Evolutionary conservation across 2,113 vertebrate species (phyloP).

Genomic region (Rhombomys opimus): DNA sequence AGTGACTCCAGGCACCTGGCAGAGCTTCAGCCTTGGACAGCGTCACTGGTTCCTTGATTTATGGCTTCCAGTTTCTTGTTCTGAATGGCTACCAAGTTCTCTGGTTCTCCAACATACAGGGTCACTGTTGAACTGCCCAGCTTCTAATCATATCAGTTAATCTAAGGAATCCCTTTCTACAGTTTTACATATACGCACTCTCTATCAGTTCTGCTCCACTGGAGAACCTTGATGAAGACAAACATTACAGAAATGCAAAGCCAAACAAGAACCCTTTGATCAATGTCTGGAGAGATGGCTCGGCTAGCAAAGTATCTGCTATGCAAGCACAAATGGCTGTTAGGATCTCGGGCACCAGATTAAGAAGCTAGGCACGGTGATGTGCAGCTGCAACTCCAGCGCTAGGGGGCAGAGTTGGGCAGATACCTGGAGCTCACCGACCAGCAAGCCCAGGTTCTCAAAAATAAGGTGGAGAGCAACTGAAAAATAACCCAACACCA

Average conservation of each 20-base stretch:
- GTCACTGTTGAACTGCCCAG: not conserved
- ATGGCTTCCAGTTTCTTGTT: not conserved
- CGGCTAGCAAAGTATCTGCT: not conserved
- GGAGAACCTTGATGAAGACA: not conserved
- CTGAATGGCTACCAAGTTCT: not conserved
- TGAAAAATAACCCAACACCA: not conserved
- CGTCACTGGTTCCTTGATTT: not conserved
- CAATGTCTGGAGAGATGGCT: not conserved
- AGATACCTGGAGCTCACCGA: not conserved
- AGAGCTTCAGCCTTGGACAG: not conserved
- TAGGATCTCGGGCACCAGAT: not conserved
- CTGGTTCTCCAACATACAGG: not conserved
- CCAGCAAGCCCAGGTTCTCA: not conserved
- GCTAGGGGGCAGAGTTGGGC: not conserved
- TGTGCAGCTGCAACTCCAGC: not conserved
- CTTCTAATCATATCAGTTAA: not conserved
- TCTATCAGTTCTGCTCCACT: not conserved
- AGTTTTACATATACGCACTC: not conserved
- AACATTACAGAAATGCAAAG: slow-evolving; percentile 38
- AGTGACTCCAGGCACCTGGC: not conserved
- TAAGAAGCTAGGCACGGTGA: not conserved
- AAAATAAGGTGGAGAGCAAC: slow-evolving; percentile 4
- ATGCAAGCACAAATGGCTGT: not conserved
- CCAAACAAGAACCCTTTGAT: not conserved
- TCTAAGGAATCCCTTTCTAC: not conserved